These are phyloP conservation scores for Prionailurus bengalensis DNA, from an alignment of 2,113 vertebrate genomes.

Conservation along the genomic window DNA sequence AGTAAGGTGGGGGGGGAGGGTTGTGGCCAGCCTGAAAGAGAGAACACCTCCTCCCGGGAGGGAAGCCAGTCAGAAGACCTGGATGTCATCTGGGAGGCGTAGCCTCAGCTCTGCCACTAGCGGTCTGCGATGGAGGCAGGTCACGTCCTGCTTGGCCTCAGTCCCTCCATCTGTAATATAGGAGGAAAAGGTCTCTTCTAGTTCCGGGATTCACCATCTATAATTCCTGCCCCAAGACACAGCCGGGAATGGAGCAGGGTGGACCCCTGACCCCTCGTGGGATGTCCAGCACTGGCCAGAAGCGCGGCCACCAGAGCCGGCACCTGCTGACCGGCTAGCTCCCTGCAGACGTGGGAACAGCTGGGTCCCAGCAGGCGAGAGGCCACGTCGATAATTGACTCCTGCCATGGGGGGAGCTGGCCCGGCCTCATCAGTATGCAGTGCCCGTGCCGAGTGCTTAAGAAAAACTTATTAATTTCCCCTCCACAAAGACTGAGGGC, in stretches of 20 bases:
- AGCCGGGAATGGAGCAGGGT: rapidly evolving
- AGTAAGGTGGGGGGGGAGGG: neutral
- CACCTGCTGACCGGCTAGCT: neutral
- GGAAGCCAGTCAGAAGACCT: neutral
- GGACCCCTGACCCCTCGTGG: neutral
- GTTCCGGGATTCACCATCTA: neutral
- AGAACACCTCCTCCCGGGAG: neutral
- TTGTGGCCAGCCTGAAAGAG: neutral
- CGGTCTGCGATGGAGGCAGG: neutral
- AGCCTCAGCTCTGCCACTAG: neutral
- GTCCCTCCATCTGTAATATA: neutral
- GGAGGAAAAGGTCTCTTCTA: neutral
- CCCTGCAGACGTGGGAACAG: neutral
- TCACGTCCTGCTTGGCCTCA: neutral
- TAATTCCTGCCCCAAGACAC: neutral
- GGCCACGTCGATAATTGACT: conserved; percentile 74
- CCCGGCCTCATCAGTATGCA: conserved; percentile 82
- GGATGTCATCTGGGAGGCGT: neutral
- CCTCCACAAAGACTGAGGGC: conserved; percentile 85
- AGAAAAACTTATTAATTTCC: conserved; percentile 89
- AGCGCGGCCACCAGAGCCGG: neutral
- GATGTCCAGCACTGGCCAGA: rapidly evolving
- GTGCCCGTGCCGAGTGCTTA: conserved; percentile 77
- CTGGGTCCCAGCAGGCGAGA: conserved; percentile 67
- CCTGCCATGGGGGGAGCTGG: neutral